phyloP scores from a whole-genome alignment of 2,888 invertebrate genomes.

The Cantharis rufa region DNA sequence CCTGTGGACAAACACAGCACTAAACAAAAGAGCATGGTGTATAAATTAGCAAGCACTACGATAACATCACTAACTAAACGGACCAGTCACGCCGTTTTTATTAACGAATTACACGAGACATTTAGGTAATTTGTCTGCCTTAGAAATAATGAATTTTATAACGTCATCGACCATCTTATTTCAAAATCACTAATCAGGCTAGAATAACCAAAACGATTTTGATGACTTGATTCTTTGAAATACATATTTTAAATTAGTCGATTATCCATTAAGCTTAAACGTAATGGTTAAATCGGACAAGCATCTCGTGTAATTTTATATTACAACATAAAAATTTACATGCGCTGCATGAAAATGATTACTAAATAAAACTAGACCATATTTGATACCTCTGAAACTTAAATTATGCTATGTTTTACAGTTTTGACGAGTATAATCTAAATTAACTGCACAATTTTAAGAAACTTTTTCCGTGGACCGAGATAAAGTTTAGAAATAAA shows the following conservation, averaged over 20 bases:
- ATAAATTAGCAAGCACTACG: slow-evolving; percentile 54
- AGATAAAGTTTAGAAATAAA: too few species aligned
- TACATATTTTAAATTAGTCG: slow-evolving; percentile 21
- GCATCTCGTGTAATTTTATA: background rate
- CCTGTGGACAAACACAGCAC: slow-evolving; percentile 62
- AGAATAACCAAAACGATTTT: slow-evolving; percentile 32
- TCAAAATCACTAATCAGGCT: slow-evolving; percentile 33
- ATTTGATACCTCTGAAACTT: background rate
- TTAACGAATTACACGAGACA: slow-evolving; percentile 52
- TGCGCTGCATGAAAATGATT: background rate
- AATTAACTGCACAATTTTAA: background rate
- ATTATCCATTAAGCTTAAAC: background rate
- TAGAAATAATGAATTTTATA: slow-evolving; percentile 44
- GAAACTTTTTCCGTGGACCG: background rate
- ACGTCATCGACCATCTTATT: slow-evolving; percentile 35
- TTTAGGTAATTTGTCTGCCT: slow-evolving; percentile 51
- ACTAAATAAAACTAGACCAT: background rate
- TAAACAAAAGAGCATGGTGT: slow-evolving; percentile 55
- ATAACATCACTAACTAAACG: slow-evolving; percentile 54
- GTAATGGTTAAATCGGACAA: background rate
- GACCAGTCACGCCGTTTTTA: slow-evolving; percentile 55
- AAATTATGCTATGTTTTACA: background rate
- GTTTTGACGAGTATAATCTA: background rate
- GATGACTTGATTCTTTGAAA: slow-evolving; percentile 36
- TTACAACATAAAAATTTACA: background rate